Base-by-base conservation (phyloP, 2,888 invertebrate genomes). In the Argyra leucocephala region DNA sequence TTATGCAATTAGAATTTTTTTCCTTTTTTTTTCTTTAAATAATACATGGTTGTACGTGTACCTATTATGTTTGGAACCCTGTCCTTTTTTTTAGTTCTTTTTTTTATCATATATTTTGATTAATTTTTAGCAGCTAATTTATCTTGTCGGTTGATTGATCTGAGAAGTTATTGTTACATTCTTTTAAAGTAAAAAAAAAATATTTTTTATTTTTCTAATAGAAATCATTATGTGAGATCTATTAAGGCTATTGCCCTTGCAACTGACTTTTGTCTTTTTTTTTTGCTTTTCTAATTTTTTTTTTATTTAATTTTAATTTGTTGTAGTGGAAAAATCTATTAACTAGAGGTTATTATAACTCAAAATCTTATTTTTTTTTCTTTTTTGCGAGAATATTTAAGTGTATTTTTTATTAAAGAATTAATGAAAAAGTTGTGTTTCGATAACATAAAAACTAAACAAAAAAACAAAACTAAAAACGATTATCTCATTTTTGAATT, bases 1-100 rank as follows among this genome's bases (percentile, higher is more conserved):
- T 48, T 48, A 48, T 48, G 48, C 48, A 48, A 48, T 48, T 48
- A 48, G 48, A 48, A 48, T 48, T 48, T 48, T 48, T 48, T 48
- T n/a, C 48, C n/a, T 48, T 48, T 48, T 48, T 48, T 48, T 48
- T 48, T 48, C n/a, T 48, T 15, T 48, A 18, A 48, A 15, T 48
- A 15, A 18, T 18, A n/a, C n/a, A 18, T 48, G 12, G 12, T 48
- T 18, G 48, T 48, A 12, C 18, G 48, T 48, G 48, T 48, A 48
- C 48, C 48, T 48, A 48, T 48, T 48, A 48, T 48, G 5, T 48
- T 31, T 48, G 15, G 15, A 18, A 18, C 6, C 18, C 48, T 48
- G 48, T 48, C 15, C 18, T 31, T 31, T 31, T 7, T 31, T 4
- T 31, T 26, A 10, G 12, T 5, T 48, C 1, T 31, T 7, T 31